Base-by-base conservation (phyloP, 2,113 vertebrate genomes). In the Fukomys damarensis region DNA sequence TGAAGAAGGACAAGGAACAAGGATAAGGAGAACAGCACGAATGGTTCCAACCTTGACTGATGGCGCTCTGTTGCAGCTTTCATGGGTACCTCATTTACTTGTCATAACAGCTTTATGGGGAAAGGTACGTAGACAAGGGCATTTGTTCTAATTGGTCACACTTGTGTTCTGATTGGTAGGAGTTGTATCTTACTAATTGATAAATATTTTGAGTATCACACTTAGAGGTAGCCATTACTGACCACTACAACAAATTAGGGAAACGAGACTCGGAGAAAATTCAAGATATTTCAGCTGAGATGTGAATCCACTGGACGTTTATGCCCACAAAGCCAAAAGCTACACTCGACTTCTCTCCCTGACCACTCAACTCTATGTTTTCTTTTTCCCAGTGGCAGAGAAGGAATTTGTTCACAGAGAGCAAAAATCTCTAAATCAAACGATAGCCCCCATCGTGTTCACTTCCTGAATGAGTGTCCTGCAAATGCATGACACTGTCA, bases 381-480 rank as follows among this genome's bases (percentile, higher is more conserved):
- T 38, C 94, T 32, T 72, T 68, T 43, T 1, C 26, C 35, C 41
- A n/a, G 0, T 8, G 41, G 5, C 6, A 86, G 38, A 72, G 63
- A 91, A 85, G 1, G n/a, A 43, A 76, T 38, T 2, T 65, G 10
- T 11, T 46, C 12, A 26, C n/a, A 19, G 26, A 93, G 28, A 22
- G 17, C n/a, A 17, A 35, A 70, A 28, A 58, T 20, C 20, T 56
- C n/a, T 89, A 35, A 35, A n/a, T 2, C 5, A 24, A 24, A 72
- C 22, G 0, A 30, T 35, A 22, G 6, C n/a, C 41, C 81, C 61
- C 2, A 0, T 59, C 22, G 10, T 3, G 2, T 17, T 80, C 5
- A 32, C 17, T 7, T 66, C 20, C 49, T 82, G 12, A 13, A 10
- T 38, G 22, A 77, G n/a, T 52, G 2, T 68, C 26, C 4, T 24